phyloP scores from a whole-genome alignment of 2,888 invertebrate species.

The Tanypteryx hageni region DNA sequence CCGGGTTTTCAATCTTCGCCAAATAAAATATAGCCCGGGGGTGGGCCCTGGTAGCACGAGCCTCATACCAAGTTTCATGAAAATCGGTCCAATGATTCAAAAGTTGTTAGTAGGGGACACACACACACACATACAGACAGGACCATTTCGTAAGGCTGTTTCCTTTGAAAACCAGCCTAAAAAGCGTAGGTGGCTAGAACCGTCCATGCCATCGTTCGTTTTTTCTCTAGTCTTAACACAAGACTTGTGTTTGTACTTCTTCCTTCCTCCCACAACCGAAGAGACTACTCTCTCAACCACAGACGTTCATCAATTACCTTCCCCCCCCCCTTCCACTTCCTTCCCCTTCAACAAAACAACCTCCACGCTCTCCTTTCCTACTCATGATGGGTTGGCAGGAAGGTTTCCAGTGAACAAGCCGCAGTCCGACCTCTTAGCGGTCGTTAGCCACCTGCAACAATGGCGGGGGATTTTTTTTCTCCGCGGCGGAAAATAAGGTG shows the following conservation, averaged over 20 bases:
- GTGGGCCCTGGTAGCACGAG: no score
- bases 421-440: conserved; percentile 13
- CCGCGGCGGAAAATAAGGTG: background rate
- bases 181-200: background rate
- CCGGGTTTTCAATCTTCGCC: no score
- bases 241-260: background rate
- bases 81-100: no score
- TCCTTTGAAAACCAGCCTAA: no score
- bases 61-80: no score
- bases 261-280: background rate
- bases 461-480: conserved; percentile 1
- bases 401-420: background rate
- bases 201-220: no score
- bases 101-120: no score
- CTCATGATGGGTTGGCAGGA: background rate
- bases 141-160: background rate
- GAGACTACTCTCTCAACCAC: background rate
- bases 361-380: background rate
- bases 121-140: no score
- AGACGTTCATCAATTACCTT: conserved; percentile 47
- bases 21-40: no score
- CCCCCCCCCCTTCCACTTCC: background rate
- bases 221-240: no score
- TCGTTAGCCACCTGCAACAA: conserved; percentile 59
- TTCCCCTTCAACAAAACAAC: background rate